Percentiles rank a stretch among this genome's conserved stretches.
Evolutionary conservation across 2,113 vertebrate genomes (phyloP).

Genomic region (Gambusia holbrooki): DNA sequence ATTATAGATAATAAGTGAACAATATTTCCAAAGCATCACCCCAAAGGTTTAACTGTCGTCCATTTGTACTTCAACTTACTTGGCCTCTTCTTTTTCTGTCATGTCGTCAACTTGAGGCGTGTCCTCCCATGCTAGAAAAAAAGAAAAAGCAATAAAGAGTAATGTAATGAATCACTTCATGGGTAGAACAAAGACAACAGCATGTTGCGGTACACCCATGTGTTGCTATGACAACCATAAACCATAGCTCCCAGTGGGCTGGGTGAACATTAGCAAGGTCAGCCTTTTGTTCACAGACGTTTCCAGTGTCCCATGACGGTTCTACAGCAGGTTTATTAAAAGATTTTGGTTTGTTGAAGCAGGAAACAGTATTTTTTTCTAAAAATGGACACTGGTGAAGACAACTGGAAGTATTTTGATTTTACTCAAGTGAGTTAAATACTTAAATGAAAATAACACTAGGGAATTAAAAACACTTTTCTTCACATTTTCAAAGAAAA

Average conservation of each 20-base stretch:
- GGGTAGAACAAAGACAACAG: neutral
- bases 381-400: neutral
- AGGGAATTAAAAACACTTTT: neutral
- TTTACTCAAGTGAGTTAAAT: neutral
- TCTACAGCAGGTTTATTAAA: neutral
- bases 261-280: neutral
- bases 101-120: slow-evolving; percentile 67
- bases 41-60: neutral
- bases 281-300: neutral
- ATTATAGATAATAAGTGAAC: too few species aligned
- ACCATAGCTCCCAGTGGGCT: neutral
- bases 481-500: neutral
- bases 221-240: neutral
- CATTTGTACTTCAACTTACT: slow-evolving; percentile 56
- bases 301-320: neutral
- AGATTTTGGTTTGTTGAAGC: neutral
- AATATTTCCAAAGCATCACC: too few species aligned
- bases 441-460: neutral
- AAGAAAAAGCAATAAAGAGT: neutral
- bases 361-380: neutral
- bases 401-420: neutral
- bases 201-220: neutral
- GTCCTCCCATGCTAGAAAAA: slow-evolving; percentile 76
- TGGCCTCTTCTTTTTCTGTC: slow-evolving; percentile 81
- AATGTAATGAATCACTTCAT: neutral